These are phyloP conservation scores for Cephalopterus ornatus DNA, from an alignment of 2,113 vertebrate species.

Conservation along the genomic window DNA sequence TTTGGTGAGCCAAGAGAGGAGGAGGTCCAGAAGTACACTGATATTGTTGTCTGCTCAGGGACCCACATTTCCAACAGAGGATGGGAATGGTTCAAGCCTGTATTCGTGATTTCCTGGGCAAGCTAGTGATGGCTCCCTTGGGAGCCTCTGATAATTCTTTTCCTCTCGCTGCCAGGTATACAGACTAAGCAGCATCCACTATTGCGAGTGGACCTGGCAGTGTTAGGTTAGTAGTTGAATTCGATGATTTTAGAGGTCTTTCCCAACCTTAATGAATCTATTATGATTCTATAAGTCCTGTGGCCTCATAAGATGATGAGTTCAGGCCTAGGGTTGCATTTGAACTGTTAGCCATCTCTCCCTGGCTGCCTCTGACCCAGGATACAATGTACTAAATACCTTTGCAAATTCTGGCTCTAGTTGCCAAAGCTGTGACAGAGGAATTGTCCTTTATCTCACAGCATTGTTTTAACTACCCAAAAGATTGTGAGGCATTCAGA, in stretches of 20 bases:
- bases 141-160: background rate
- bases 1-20: background rate
- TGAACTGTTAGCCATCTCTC: background rate
- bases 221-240: background rate
- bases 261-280: background rate
- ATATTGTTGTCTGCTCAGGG: background rate
- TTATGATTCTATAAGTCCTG: background rate
- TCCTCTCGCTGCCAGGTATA: background rate
- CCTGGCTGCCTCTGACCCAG: background rate
- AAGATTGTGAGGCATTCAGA: background rate
- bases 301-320: background rate
- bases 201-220: background rate
- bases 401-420: background rate
- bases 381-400: background rate
- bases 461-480: background rate
- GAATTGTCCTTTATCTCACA: constrained; percentile 4
- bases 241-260: background rate
- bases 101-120: background rate
- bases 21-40: background rate
- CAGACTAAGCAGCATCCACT: background rate
- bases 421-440: background rate
- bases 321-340: background rate
- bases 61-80: background rate
- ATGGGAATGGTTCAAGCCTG: background rate
- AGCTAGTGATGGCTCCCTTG: background rate